Base-by-base conservation (phyloP, 2,888 invertebrate species). In the Dasypolia templi region DNA sequence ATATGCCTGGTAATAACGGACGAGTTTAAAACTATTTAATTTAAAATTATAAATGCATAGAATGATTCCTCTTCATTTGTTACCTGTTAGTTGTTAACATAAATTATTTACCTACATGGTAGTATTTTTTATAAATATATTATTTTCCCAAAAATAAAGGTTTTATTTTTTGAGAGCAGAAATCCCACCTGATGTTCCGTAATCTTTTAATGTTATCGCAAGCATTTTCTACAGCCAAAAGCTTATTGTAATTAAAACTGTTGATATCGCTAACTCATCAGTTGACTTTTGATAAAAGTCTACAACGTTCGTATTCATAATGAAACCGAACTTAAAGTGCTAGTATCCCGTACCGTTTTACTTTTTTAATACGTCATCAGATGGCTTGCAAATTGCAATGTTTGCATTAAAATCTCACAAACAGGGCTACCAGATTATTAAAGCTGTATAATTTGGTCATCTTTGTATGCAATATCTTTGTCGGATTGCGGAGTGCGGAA, bases 1-100 rank as follows among this genome's bases (percentile, higher is more conserved):
- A 26, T 97, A 97, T 90, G 93, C 94, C 81, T 97, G 97, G 96
- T 97, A 96, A 94, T 58, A 91, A 58, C 5, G 26, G 11, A 56
- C 61, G 26, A 39, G 61, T 51, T 63, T 59, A 67, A 46, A 72
- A 72, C 53, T 83, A 75, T 79, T 65, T 85, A 87, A 80, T 79
- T 66, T 65, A 74, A 75, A 46, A 68, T 65, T 83, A 67, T 86
- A 82, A 79, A 82, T 81, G 88, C 88, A 87, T 85, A 90, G 85
- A 92, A 93, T 91, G 93, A 94, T 95, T 95, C 95, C 95, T 95
- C 93, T 89, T 87, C 91, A 92, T 93, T 95, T 95, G 91, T 95
- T 95, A 93, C 93, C 93, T 94, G 84, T 81, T 94, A 94, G 93
- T 89, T 93, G 84, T 92, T 93, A 94, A 91, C 90, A 88, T 91